phyloP scores from a whole-genome alignment of 2,888 invertebrate genomes.

The Rosalia funebris region DNA sequence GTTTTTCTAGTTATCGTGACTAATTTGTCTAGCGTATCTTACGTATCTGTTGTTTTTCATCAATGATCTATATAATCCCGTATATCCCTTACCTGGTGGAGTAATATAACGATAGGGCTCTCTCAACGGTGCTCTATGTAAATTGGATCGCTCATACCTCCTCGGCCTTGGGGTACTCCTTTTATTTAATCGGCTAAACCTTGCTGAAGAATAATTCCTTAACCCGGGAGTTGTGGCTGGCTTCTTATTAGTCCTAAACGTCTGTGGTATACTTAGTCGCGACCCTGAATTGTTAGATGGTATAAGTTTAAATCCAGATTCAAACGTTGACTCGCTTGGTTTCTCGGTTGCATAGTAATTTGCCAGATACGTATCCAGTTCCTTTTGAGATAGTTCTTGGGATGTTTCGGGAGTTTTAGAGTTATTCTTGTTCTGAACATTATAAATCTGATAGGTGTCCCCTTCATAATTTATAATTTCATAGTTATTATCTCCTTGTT shows the following conservation, averaged over 20 bases:
- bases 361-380: slow-evolving; percentile 47
- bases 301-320: slow-evolving; percentile 55
- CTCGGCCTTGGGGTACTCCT: slow-evolving; percentile 7
- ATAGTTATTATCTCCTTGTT: slow-evolving; percentile 1
- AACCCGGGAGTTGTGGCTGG: slow-evolving; percentile 65
- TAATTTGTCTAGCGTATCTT: slow-evolving; percentile 48
- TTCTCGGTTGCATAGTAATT: slow-evolving; percentile 48
- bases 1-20: no score
- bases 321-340: slow-evolving; percentile 44
- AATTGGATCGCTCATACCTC: not conserved
- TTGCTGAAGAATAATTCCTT: slow-evolving; percentile 63
- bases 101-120: no score
- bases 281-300: no score
- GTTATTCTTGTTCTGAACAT: not conserved
- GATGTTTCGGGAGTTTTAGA: slow-evolving; percentile 34
- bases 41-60: slow-evolving; percentile 43
- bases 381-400: slow-evolving; percentile 50
- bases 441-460: not conserved
- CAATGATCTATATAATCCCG: slow-evolving; percentile 44
- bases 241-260: slow-evolving; percentile 59
- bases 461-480: not conserved
- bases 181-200: no score
- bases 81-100: no score
- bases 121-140: no score
- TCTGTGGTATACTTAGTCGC: slow-evolving; percentile 51